Percentiles rank a stretch among this genome's conserved stretches.
Evolutionary conservation across 2,797 vertebrate genomes (phyloP).

Genomic region (Natrix natrix): DNA sequence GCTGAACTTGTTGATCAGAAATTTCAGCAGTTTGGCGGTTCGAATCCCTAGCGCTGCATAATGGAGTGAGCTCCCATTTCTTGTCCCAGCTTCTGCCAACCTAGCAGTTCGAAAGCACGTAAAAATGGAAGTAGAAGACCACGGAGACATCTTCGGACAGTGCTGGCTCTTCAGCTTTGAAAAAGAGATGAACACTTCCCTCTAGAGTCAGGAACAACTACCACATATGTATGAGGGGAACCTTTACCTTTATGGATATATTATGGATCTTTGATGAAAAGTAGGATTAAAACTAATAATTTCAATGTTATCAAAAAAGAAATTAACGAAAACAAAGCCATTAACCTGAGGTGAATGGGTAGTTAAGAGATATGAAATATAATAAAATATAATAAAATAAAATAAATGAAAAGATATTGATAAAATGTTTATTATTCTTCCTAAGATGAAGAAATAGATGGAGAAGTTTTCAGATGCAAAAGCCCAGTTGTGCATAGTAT

Average conservation of each 20-base stretch:
- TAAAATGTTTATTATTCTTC: background rate
- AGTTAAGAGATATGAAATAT: background rate
- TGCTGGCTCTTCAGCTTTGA: no score
- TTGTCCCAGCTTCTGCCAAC: no score
- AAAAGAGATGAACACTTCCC: no score
- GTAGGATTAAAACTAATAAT: background rate
- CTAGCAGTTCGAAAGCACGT: no score
- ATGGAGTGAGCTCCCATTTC: no score
- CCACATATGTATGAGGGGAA: no score
- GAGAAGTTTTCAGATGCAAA: background rate
- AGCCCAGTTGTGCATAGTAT: background rate
- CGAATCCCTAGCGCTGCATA: no score
- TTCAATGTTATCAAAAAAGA: background rate
- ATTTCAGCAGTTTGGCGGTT: no score
- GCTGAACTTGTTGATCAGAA: no score
- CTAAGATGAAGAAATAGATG: background rate
- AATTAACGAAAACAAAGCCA: background rate
- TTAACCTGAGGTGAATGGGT: background rate
- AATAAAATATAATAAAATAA: background rate
- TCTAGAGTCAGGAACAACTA: no score
- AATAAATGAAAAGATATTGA: background rate
- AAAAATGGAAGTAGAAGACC: no score
- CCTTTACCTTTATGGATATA: background rate
- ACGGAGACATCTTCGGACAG: no score
- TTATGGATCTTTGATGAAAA: background rate